phyloP scores from a whole-genome alignment of 2,797 vertebrate genomes.

The Trematomus bernacchii region DNA sequence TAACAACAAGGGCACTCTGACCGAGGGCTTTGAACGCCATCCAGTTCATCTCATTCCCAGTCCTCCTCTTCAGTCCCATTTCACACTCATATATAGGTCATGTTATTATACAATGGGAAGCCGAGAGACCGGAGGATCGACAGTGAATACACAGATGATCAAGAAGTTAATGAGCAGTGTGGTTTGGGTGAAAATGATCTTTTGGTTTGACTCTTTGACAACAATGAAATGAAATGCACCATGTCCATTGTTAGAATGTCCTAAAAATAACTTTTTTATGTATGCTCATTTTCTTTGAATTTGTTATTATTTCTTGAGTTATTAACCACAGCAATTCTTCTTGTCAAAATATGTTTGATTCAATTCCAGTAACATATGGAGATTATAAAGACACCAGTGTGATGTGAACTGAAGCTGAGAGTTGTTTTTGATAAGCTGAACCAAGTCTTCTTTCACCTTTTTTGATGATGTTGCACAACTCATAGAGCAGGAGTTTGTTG shows the following conservation, averaged over 20 bases:
- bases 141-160: slow-evolving; percentile 39
- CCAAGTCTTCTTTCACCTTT: slow-evolving; percentile 85
- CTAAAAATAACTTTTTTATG: no score
- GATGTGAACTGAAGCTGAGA: background rate
- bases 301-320: no score
- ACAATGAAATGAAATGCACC: background rate
- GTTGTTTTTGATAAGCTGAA: background rate
- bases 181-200: slow-evolving; percentile 35
- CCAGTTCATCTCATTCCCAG: slow-evolving; percentile 69
- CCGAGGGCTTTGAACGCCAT: slow-evolving; percentile 63
- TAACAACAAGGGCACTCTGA: slow-evolving; percentile 70
- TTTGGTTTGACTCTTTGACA: slow-evolving; percentile 13
- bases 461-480: slow-evolving; percentile 96
- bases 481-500: slow-evolving; percentile 96
- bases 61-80: slow-evolving; percentile 64
- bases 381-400: background rate
- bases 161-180: slow-evolving; percentile 39
- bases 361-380: background rate
- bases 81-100: slow-evolving; percentile 71
- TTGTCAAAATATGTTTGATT: no score
- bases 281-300: no score
- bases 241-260: background rate
- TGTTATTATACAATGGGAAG: slow-evolving; percentile 59
- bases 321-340: no score
- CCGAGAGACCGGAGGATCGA: slow-evolving; percentile 34